Conservation (phyloP, 2,113 vertebrate species). For the Atherinomorus stipes region DNA sequence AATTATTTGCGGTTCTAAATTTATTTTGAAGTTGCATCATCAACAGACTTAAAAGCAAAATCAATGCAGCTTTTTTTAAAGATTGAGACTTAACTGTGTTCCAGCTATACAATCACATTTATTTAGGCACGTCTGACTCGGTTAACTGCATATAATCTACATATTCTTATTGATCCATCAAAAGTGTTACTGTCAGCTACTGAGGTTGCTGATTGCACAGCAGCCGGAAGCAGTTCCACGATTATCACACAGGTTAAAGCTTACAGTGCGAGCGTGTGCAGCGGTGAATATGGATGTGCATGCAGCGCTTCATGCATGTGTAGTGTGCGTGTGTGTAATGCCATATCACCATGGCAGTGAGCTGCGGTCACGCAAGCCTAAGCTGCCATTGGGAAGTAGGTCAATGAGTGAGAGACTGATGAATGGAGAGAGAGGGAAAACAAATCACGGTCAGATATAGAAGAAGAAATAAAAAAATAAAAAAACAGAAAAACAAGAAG, state of each 20-base stretch:
- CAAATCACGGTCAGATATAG: not conserved
- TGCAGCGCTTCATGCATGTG: not conserved
- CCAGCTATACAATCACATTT: not conserved
- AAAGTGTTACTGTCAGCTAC: not conserved
- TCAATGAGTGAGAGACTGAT: constrained; percentile 49
- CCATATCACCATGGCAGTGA: constrained; percentile 33
- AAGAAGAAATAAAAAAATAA: not conserved
- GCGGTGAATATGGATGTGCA: constrained; percentile 10
- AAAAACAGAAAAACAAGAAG: not conserved
- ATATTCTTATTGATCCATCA: not conserved
- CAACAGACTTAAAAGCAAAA: no score
- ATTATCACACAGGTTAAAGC: not conserved
- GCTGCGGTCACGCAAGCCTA: constrained; percentile 68
- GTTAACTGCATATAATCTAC: no score
- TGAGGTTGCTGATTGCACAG: not conserved
- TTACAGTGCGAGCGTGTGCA: not conserved
- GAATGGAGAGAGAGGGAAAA: not conserved
- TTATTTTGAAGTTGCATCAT: no score
- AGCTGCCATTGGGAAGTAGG: constrained; percentile 69
- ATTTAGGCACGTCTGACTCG: not conserved
- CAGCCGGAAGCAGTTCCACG: not conserved
- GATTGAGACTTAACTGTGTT: no score
- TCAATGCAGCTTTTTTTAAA: no score
- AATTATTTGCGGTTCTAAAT: no score
- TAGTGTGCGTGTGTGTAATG: constrained; percentile 13